Base-by-base conservation (phyloP, 2,888 invertebrate species). In the Amphimallon solstitiale region DNA sequence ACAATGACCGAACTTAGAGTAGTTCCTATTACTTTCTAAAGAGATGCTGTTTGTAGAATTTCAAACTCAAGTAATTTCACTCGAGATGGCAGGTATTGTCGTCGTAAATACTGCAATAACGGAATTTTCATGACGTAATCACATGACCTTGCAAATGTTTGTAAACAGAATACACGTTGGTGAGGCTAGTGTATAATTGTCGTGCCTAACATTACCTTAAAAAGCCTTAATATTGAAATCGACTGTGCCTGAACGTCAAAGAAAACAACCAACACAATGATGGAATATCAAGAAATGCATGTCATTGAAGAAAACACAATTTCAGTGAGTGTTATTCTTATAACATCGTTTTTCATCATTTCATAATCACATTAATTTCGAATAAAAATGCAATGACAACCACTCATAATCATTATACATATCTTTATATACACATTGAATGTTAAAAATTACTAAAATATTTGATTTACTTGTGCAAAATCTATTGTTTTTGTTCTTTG, bases 111-210 rank as follows among this genome's bases (percentile, higher is more conserved):
- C 15, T 54, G 38, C 37, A 21, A 4, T 17, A 38, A 17, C 9
- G 40, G 40, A 51, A 48, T 54, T 23, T 40, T 56, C 51, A 48
- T 80, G 79, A 82, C 83, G 72, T 77, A 67, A 67, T 73, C 80
- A 85, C 83, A 85, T 89, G 89, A 89, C 89, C 89, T 90, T 90
- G 89, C 86, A 82, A 75, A 82, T 89, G 88, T 90, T 90, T 90
- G 90, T 90, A 90, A 90, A 90, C 90, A 90, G 86, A 87, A 63
- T 78, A 85, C 87, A 87, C 84, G 87, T 86, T 87, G 85, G 74
- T 74, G 73, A 82, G 83, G 76, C 40, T 59, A 45, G 56, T 59
- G 56, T 43, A 54, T 43, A 17, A 75, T 76, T 75, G 67, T 54
- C 51, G 67, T 54, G 66, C 45, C 56, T 63, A 46, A 63, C 63